Evolutionary conservation across 2,888 invertebrate genomes (phyloP).

Genomic region (Sesia bembeciformis): DNA sequence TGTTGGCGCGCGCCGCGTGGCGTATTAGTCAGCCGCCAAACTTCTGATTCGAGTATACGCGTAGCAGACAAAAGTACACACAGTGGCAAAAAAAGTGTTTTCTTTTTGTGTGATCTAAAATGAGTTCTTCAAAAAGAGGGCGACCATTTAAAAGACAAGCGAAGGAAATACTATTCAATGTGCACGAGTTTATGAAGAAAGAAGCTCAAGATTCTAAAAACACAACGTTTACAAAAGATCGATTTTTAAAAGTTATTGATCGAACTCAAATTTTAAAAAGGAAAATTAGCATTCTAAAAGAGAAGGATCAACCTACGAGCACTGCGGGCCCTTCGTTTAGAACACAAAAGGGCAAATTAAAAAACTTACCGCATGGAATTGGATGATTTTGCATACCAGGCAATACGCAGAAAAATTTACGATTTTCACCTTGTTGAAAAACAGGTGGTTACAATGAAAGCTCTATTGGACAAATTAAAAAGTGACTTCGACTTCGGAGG

Average conservation of each 20-base stretch:
- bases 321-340: slow-evolving; percentile 1
- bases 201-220: neutral
- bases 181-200: slow-evolving; percentile 1
- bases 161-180: slow-evolving; percentile 1
- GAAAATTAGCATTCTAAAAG: neutral
- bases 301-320: neutral
- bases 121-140: neutral
- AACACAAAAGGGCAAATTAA: neutral
- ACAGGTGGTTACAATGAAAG: slow-evolving; percentile 1
- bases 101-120: neutral
- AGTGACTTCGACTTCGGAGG: neutral
- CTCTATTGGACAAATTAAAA: slow-evolving; percentile 1
- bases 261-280: slow-evolving; percentile 1
- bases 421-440: slow-evolving; percentile 2
- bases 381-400: slow-evolving; percentile 2
- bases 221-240: neutral
- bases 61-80: neutral
- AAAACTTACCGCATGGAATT: neutral
- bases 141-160: neutral
- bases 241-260: slow-evolving; percentile 1
- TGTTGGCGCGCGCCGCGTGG: slow-evolving; percentile 1
- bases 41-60: neutral
- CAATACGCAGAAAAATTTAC: slow-evolving; percentile 1
- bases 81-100: neutral
- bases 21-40: neutral